Evolutionary conservation across 2,113 vertebrate species (phyloP), one percentile per base, ranked within the genome.

Genomic region (Coreoperca whiteheadi): DNA sequence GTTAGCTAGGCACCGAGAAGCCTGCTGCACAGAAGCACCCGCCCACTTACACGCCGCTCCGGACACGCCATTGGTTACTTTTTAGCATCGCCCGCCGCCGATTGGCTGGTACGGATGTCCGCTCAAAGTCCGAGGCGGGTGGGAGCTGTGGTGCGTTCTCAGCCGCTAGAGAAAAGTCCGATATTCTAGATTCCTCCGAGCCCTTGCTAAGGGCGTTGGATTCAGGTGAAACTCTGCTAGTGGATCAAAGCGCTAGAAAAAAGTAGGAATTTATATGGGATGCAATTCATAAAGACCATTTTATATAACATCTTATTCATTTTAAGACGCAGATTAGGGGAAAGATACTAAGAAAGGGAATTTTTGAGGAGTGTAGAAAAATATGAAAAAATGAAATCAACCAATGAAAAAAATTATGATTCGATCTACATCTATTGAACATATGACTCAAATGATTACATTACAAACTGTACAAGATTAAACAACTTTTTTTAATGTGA

Each of bases 11-110:
- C 83, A 32, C 92, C 84, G 48, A 88, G 88, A 71, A 93, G 68
- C 79, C 86, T 94, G 92, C 92, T 91, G 92, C 93, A 84, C 82
- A 50, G 54, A 54, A 84, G 79, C 43, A 14, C 92, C 95, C 94
- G 88, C 94, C 94, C 87, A 77, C 28, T 30, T 0, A 21, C 15
- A 10, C 37, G 66, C 37, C 3, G 11, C 67, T 82, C n/a, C 79
- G 18, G 46, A 7, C 61, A 79, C 69, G 1, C 78, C 2, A 93
- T 88, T 94, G 91, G 93, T 46, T 60, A 1, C 1, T 10, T 7
- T n/a, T 46, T 63, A 59, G 59, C 34, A 56, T 23, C 7, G 3
- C 59, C 57, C 48, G 9, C 15, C 34, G 74, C 15, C 1, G 20
- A 94, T 93, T 95, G 92, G 91, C 66, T 75, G 32, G 4, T 15